Evolutionary conservation across 2,888 invertebrate genomes (phyloP).

Genomic region (Bellardia bayeri): DNA sequence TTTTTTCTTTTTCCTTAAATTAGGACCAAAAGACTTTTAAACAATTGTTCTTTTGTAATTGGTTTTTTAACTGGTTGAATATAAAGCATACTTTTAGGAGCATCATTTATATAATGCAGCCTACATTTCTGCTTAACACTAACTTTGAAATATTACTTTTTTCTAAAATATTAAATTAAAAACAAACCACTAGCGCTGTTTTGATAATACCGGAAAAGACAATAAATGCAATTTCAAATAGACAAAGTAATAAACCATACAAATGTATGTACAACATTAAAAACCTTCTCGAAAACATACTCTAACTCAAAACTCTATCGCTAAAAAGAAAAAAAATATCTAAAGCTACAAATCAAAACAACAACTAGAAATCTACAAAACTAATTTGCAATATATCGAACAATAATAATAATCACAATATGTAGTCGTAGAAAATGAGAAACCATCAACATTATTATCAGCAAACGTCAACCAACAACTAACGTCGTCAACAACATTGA

Average conservation of each 20-base stretch:
- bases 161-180: neutral
- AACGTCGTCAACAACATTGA: constrained; percentile 17
- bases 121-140: neutral
- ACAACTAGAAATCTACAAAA: neutral
- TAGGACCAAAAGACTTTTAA: no score
- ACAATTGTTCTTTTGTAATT: no score
- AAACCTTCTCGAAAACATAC: constrained; percentile 9
- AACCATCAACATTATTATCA: constrained; percentile 30
- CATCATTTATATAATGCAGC: neutral
- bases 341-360: constrained; percentile 1
- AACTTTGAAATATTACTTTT: neutral
- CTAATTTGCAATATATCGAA: constrained; percentile 50
- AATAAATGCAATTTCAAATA: neutral
- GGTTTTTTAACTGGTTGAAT: neutral
- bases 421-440: constrained; percentile 9
- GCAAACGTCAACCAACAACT: constrained; percentile 31
- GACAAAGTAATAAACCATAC: constrained; percentile 31
- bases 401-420: constrained; percentile 11
- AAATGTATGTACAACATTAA: neutral
- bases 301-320: neutral
- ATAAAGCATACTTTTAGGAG: neutral
- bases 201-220: constrained; percentile 54
- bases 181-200: neutral
- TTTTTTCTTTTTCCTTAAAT: no score
- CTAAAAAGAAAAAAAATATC: constrained; percentile 9